Evolutionary conservation across 37 sponge, comb jelly and placozoan genomes (phyloP).

Genomic region (Aplysina aerophoba): DNA sequence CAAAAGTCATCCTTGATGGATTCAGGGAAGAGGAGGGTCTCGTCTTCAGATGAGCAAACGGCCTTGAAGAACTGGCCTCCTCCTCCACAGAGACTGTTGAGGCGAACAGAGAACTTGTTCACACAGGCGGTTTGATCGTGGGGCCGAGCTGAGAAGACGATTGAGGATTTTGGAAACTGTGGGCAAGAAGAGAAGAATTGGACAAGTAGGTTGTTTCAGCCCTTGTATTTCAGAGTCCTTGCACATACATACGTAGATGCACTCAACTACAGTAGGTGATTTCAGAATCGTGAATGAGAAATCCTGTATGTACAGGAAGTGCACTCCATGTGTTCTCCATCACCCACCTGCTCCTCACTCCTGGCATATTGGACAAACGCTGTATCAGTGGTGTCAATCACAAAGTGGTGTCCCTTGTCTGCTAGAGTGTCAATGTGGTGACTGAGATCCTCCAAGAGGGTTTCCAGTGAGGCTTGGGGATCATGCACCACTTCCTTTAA

Average conservation of each 20-base stretch:
- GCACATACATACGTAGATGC: slow-evolving; percentile 14
- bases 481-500: slow-evolving; percentile 56
- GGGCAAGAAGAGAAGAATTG: neutral
- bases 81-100: slow-evolving; percentile 59
- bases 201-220: neutral
- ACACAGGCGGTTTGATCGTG: slow-evolving; percentile 45
- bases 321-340: no score
- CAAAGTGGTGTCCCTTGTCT: slow-evolving; percentile 60
- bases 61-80: slow-evolving; percentile 76
- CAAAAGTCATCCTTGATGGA: slow-evolving; percentile 56
- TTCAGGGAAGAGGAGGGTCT: slow-evolving; percentile 77
- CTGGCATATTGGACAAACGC: slow-evolving; percentile 26
- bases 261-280: neutral
- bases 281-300: neutral
- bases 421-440: slow-evolving; percentile 64
- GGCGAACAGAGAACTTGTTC: slow-evolving; percentile 62
- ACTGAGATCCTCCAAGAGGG: slow-evolving; percentile 40
- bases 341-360: slow-evolving; percentile 23
- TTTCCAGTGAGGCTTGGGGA: slow-evolving; percentile 49
- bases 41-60: slow-evolving; percentile 74
- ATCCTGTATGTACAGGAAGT: neutral
- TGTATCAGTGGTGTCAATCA: slow-evolving; percentile 64
- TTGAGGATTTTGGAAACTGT: slow-evolving; percentile 14
- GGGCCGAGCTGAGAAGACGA: slow-evolving; percentile 56
- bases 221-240: neutral